Conservation (phyloP, 2,888 invertebrate genomes). For the Ischnura elegans region DNA sequence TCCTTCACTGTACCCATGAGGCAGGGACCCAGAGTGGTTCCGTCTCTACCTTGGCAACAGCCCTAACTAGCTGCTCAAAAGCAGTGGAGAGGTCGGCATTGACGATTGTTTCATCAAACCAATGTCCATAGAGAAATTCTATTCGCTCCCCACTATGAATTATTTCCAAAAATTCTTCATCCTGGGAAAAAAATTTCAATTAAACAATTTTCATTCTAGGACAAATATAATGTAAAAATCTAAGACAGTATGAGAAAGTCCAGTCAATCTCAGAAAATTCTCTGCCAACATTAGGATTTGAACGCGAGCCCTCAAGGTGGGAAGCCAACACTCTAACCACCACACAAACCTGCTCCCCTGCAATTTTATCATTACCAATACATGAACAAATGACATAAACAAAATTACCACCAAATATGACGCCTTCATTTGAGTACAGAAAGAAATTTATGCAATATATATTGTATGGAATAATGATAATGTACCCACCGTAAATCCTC, state of each 20-base stretch:
- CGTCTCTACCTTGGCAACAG: conserved; percentile 91
- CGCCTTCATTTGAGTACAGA: not conserved
- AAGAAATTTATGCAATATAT: not conserved
- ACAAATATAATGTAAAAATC: too few relatives aligned
- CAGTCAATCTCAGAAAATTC: too few relatives aligned
- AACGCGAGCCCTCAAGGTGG: too few relatives aligned
- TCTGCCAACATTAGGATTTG: too few relatives aligned
- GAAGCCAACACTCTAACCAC: too few relatives aligned
- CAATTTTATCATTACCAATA: too few relatives aligned
- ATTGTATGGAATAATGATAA: not conserved
- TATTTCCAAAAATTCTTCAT: conserved; percentile 94
- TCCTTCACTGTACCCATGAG: conserved; percentile 91
- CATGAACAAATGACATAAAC: not conserved
- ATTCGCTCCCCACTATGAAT: conserved; percentile 91
- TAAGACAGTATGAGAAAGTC: too few relatives aligned
- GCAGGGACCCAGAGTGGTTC: conserved; percentile 98
- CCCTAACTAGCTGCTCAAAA: conserved; percentile 90
- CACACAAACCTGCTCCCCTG: too few relatives aligned
- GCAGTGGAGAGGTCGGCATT: conserved; percentile 93
- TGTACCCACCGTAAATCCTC: conserved; percentile 91
- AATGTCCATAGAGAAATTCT: conserved; percentile 95
- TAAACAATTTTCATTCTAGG: too few relatives aligned
- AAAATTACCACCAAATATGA: not conserved
- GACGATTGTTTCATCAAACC: conserved; percentile 95
- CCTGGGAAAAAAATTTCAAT: conserved; percentile 82